Evolutionary conservation across 2,797 vertebrate species (phyloP), one percentile per base, ranked within the genome.

Genomic region (Avahi laniger): DNA sequence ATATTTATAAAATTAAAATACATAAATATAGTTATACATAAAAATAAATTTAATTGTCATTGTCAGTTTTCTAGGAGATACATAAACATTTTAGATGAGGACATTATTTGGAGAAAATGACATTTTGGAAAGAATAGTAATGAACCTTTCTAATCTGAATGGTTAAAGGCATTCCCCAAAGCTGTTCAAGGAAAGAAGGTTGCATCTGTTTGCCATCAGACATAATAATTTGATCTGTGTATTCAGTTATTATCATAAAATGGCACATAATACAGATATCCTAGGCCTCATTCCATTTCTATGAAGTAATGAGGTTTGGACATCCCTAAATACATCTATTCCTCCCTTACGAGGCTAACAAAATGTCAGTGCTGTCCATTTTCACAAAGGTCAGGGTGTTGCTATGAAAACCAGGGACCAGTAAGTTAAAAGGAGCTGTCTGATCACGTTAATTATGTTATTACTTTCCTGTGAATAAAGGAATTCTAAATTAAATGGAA

Each of bases 301-400:
- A 54, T 75, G 35, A 94, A 92, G 35, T 65, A 94, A 94, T 87
- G 78, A 81, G 69, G 30, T 83, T 81, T 89, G 48, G 57, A 67
- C 43, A 96, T 91, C 92, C 46, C 79, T 93, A 76, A 92, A 93
- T 48, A 65, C 50, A 94, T 70, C 75, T 85, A 28, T 50, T 54
- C 70, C 46, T 93, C 57, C 12, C 63, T 93, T 75, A 73, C 14
- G 54, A 94, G 89, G 41, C n/a, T 73, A 91, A 81, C 91, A 91
- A 94, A 96, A 96, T 95, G 94, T 97, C 96, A 96, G 50, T 20
- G 26, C 43, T 96, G 83, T 94, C 86, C 92, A 93, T 96, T 95
- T 95, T 92, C 83, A 94, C 89, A 97, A 97, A 97, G 91, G 93
- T 97, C 97, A 97, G 41, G 35, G 70, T 87, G n/a, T 95, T 96